Percentiles rank a stretch among this genome's conserved stretches.
Evolutionary conservation across 2,113 vertebrate species (phyloP).

Genomic region (Okapia johnstoni): DNA sequence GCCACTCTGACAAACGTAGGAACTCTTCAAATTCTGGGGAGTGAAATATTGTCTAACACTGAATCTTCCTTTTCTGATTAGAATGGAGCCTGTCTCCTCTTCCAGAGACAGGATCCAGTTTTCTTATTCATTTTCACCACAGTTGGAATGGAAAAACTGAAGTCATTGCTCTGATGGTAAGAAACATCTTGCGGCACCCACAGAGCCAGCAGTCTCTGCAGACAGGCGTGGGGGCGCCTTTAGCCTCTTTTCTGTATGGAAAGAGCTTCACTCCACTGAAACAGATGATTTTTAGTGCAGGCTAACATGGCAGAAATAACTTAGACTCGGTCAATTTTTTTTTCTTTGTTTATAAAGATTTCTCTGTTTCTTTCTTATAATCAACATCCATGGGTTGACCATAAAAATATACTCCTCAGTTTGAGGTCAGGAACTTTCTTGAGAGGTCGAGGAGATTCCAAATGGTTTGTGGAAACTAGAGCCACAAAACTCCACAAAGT

Average conservation of each 20-base stretch:
- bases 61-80: slow-evolving; percentile 60
- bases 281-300: neutral
- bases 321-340: neutral
- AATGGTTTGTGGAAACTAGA: neutral
- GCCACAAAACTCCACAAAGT: neutral
- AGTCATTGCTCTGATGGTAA: slow-evolving; percentile 44
- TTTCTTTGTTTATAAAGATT: slow-evolving; percentile 15
- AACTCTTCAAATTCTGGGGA: slow-evolving; percentile 29
- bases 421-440: neutral
- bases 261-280: neutral
- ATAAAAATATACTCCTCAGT: neutral
- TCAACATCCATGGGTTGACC: neutral
- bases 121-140: slow-evolving; percentile 54
- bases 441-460: neutral
- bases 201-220: neutral
- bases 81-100: slow-evolving; percentile 1
- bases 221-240: neutral
- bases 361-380: neutral
- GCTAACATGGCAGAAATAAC: neutral
- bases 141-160: slow-evolving; percentile 65
- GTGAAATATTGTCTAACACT: slow-evolving; percentile 37
- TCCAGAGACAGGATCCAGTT: slow-evolving; percentile 35
- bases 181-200: neutral
- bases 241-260: neutral
- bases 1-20: neutral